phyloP scores from a whole-genome alignment of 2,888 invertebrate genomes.

The Lasioglossum lativentre region DNA sequence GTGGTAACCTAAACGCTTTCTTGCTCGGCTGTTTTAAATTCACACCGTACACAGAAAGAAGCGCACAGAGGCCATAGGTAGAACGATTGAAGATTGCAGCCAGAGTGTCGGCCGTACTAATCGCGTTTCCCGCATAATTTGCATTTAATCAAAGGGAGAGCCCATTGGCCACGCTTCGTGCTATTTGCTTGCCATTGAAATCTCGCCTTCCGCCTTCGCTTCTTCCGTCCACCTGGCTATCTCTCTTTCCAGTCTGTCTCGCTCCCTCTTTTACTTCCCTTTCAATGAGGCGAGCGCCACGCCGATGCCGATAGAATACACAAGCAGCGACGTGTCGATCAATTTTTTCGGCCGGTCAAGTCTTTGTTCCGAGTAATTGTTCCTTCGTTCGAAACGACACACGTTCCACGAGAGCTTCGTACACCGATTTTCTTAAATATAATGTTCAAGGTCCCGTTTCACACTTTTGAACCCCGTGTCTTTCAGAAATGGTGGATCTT shows the following conservation, averaged over 20 bases:
- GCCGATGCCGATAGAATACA: conserved; percentile 80
- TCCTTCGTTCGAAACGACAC: background rate
- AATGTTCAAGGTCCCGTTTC: background rate
- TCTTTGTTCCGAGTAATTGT: conserved; percentile 18
- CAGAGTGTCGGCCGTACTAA: conserved; percentile 81
- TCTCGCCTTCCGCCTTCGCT: conserved; percentile 62
- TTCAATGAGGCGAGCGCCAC: conserved; percentile 50
- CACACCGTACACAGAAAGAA: conserved; percentile 34
- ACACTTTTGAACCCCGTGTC: no score
- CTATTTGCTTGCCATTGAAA: conserved; percentile 84
- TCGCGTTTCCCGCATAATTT: conserved; percentile 83
- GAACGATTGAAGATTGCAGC: conserved; percentile 67
- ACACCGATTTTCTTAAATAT: background rate
- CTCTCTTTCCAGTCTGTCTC: conserved; percentile 28
- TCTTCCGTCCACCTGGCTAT: conserved; percentile 5
- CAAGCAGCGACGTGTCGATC: conserved; percentile 72
- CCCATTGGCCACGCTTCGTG: conserved; percentile 82
- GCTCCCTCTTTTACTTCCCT: conserved; percentile 24
- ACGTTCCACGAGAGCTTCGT: background rate
- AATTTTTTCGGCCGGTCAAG: conserved; percentile 46
- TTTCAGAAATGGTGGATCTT: no score
- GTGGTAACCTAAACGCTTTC: conserved; percentile 24
- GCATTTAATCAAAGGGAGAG: conserved; percentile 84
- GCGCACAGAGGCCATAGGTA: conserved; percentile 37
- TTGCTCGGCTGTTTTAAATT: conserved; percentile 28